These are phyloP conservation scores for Harpagifer antarcticus DNA, from an alignment of 2,797 vertebrate genomes.

Conservation along the genomic window DNA sequence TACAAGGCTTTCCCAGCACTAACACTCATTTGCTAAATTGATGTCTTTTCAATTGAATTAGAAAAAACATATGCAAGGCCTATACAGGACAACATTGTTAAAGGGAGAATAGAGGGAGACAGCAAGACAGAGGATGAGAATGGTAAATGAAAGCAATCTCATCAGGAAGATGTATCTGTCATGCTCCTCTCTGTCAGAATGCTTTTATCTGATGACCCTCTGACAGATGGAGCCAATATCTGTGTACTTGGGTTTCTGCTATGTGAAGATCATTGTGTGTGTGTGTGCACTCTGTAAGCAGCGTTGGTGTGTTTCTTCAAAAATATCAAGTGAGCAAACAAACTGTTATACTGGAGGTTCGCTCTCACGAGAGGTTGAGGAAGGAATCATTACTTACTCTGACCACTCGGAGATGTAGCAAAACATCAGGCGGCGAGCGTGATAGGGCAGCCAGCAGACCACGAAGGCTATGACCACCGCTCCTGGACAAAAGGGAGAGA, in stretches of 20 bases:
- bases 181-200: constrained; percentile 20
- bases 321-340: constrained; percentile 12
- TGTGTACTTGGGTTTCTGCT: not conserved
- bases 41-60: constrained; percentile 39
- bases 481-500: constrained; percentile 78
- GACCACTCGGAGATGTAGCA: constrained; percentile 94
- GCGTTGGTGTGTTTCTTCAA: not conserved
- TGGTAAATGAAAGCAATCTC: constrained; percentile 44
- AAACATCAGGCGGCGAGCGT: constrained; percentile 94
- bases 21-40: constrained; percentile 17
- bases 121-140: constrained; percentile 8
- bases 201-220: constrained; percentile 43
- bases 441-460: constrained; percentile 97
- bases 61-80: constrained; percentile 22
- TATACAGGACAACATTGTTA: constrained; percentile 14
- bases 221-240: constrained; percentile 28
- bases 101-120: not conserved
- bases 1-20: not conserved
- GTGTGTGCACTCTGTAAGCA: not conserved
- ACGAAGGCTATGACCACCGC: constrained; percentile 96
- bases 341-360: not conserved
- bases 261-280: not conserved
- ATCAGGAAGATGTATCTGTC: constrained; percentile 50
- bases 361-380: not conserved
- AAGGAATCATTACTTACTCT: constrained; percentile 86